These are phyloP conservation scores for Deladenus siricidicola DNA, from an alignment of 2,888 invertebrate species.

Conservation along the genomic window DNA sequence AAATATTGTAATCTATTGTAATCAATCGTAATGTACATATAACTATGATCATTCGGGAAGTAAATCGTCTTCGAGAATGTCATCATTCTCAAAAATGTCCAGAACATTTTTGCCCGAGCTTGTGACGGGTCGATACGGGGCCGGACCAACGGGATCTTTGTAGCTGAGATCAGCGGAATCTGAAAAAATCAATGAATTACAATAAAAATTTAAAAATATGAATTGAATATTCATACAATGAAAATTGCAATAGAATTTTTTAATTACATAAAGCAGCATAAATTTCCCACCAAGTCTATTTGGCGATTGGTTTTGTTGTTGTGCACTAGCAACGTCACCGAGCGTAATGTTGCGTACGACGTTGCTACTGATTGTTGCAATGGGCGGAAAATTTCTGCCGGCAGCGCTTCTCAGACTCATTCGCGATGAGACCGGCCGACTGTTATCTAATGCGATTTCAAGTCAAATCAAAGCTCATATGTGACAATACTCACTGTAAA, in stretches of 20 bases:
- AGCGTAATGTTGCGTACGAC: neutral
- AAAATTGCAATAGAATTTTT: neutral
- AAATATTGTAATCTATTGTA: neutral
- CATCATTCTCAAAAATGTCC: slow-evolving; percentile 45
- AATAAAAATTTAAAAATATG: too few species aligned
- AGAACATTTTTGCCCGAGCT: slow-evolving; percentile 40
- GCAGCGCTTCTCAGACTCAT: slow-evolving; percentile 8
- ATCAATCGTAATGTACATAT: neutral
- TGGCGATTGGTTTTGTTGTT: neutral
- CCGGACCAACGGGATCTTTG: slow-evolving; percentile 56
- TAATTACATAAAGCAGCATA: neutral
- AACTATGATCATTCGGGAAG: slow-evolving; percentile 62
- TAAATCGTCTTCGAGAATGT: slow-evolving; percentile 68
- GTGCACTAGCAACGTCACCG: neutral
- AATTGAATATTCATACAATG: too few species aligned
- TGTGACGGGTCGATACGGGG: slow-evolving; percentile 50
- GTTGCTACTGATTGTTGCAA: neutral
- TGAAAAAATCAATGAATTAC: neutral
- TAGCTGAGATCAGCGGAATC: slow-evolving; percentile 53
- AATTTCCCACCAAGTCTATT: too few species aligned
- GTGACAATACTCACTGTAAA: too few species aligned
- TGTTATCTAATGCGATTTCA: too few species aligned
- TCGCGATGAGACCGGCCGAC: slow-evolving; percentile 10
- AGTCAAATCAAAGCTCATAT: too few species aligned
- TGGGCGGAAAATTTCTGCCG: neutral